Base-by-base conservation (phyloP, 2,888 invertebrate species). In the Drosophila mayaguana region DNA sequence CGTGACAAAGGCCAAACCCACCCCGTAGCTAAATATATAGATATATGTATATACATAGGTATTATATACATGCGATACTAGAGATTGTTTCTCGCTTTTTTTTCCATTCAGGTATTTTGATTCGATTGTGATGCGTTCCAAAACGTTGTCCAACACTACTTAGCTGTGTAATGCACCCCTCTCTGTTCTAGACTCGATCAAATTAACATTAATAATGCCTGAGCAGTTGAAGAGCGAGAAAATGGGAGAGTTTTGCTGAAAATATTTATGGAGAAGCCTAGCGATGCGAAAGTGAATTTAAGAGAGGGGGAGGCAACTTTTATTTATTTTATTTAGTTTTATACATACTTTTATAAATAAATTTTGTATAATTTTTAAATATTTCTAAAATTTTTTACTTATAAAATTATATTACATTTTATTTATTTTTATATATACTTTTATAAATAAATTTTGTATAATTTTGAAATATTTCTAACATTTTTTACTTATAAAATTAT, bases 11-110 rank as follows among this genome's bases (percentile, higher is more conserved):
- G 12, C 7, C 28, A 45, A 34, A 57, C n/a, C 45, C 43, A 45
- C 56, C 56, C 56, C 56, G 34, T 5, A 7, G 9, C 51, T 36
- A 38, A 22, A 38, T 53, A 53, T 38, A 38, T 38, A 53, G 16
- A 16, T 40, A 38, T 20, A 51, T 20, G 20, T 8, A 18, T 43
- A 18, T 11, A 42, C 5, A 20, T 20, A 34, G 14, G 34, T 14
- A 32, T 50, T 34, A 50, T 34, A 34, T 50, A 14, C 50, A 32
- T 43, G 32, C 34, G 16, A 20, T 32, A 32, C 34, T 45, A 45
- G 55, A 50, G 32, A 18, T 32, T 32, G 32, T 32, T 7, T 48
- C 9, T 46, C 9, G n/a, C 14, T 20, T 28, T n/a, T 32, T 45
- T 32, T 18, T 12, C 4, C 22, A n/a, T 38, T 54, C 25, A 38